Evolutionary conservation across 2,113 vertebrate genomes (phyloP), one percentile per base, ranked within the genome.

Genomic region (Lagopus muta): DNA sequence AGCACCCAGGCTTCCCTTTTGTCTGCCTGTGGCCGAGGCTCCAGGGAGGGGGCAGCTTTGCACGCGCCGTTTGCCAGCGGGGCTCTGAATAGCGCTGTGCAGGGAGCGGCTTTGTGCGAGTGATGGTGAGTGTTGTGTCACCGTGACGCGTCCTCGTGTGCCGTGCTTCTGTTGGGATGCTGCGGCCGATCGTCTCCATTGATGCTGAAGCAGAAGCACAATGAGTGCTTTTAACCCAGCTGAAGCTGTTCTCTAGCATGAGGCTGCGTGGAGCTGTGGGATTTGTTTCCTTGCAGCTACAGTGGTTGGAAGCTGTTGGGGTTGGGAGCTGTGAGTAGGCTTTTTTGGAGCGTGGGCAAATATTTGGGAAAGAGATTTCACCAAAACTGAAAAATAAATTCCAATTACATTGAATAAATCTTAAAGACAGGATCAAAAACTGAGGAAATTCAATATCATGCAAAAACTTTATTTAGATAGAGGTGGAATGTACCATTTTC

Each of bases 1-100:
- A n/a, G 20, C 8, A 55, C 6, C 0, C 89, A 50, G 76, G 75
- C 74, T 86, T 75, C 60, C 38, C 89, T 96, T 96, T 73, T 91
- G 90, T 82, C 70, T 86, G 11, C 0, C 38, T 4, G 66, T 86
- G 72, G 86, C 86, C 75, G 2, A 3, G 70, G 60, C 2, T 1
- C 47, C 13, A 1, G 5, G 47, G n/a, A 66, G 64, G 38, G 87
- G 85, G 28, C 2, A 48, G 93, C 57, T 2, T 67, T 52, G 28
- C 18, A 0, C 11, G 3, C 2, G 30, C 1, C 6, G 0, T 20
- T 13, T 48, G 45, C 67, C 28, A 3, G 75, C 47, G 65, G 72
- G 43, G 36, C 24, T 38, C 22, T 13, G 69, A 16, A 69, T 16
- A 10, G 80, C 10, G 0, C 16, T 36, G 8, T 5, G 13, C 47